These are phyloP conservation scores for Limenitis camilla DNA, from an alignment of 2,888 invertebrate genomes.

Conservation along the genomic window DNA sequence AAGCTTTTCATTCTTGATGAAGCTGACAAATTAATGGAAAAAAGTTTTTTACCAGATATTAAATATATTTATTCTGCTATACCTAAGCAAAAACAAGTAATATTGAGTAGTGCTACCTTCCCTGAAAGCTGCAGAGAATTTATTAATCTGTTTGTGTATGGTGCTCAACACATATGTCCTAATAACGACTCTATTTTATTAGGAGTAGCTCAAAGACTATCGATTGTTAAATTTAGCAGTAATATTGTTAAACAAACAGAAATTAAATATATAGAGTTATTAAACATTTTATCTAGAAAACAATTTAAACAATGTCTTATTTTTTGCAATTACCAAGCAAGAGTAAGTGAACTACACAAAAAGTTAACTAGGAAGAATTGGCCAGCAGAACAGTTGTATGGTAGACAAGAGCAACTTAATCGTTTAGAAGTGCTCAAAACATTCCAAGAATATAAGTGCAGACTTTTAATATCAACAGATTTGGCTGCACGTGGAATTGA, in stretches of 20 bases:
- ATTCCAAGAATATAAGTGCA: constrained; percentile 85
- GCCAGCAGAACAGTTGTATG: constrained; percentile 84
- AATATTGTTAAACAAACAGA: constrained; percentile 79
- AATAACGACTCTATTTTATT: constrained; percentile 78
- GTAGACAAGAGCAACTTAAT: constrained; percentile 84
- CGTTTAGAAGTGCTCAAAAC: constrained; percentile 84
- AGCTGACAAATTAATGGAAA: constrained; percentile 93
- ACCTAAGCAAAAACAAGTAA: constrained; percentile 87
- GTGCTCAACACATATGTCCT: constrained; percentile 84
- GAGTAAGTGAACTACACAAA: constrained; percentile 86
- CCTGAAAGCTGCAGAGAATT: constrained; percentile 81
- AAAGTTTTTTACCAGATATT: constrained; percentile 83
- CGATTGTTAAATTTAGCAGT: constrained; percentile 74
- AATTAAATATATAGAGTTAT: constrained; percentile 78
- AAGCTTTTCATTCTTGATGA: constrained; percentile 93
- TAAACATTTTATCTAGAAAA: constrained; percentile 79
- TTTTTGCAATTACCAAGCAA: constrained; percentile 91
- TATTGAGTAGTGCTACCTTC: constrained; percentile 96
- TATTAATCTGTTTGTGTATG: constrained; percentile 83
- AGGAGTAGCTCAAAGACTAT: constrained; percentile 87
- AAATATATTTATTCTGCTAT: constrained; percentile 83
- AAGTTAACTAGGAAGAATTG: constrained; percentile 82
- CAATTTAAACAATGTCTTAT: constrained; percentile 93
- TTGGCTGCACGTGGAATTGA: constrained; percentile 95
- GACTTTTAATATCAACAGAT: constrained; percentile 93